Base-by-base conservation (phyloP, 2,113 vertebrate genomes). In the Felis chaus region DNA sequence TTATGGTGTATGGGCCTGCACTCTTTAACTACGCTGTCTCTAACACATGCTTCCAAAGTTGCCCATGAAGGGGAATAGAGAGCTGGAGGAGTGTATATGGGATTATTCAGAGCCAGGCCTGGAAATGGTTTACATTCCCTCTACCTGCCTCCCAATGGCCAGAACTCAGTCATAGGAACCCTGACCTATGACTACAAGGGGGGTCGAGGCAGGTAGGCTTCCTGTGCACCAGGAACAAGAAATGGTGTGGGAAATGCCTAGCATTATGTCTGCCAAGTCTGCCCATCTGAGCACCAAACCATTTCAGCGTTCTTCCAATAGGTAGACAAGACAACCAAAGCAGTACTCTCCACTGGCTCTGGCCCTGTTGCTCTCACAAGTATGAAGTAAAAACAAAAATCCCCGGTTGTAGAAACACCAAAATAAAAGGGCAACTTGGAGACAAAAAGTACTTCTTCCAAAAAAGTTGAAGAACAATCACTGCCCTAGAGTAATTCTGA, bases 381-480 rank as follows among this genome's bases (percentile, higher is more conserved):
- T 94, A 71, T 55, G 71, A 61, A 95, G 39, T 68, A 61, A 74
- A 95, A 73, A 29, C 27, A 55, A 76, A 86, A 93, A 21, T 31
- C 61, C 33, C 33, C 4, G 21, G 33, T 36, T 53, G 23, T 25
- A 53, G 36, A 82, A 80, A 63, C 9, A 79, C 19, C 53, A 93
- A 90, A 82, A 45, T 55, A 33, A 55, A 95, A 71, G 31, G 13
- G 23, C 21, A 48, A 10, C 23, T 82, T 91, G 45, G 11, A 48
- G 33, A 86, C n/a, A 78, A 83, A 23, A 65, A 53, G 57, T 36
- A 50, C 29, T 84, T 93, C 57, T 29, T 29, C 29, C 36, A n/a
- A 74, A 61, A 90, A 69, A 69, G 5, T 15, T 45, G 18, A 92
- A 80, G 87, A 83, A 65, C 29, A 50, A n/a, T 66, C 36, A 36